phyloP scores from a whole-genome alignment of 2,113 vertebrate species.

The Cyanoderma ruficeps region DNA sequence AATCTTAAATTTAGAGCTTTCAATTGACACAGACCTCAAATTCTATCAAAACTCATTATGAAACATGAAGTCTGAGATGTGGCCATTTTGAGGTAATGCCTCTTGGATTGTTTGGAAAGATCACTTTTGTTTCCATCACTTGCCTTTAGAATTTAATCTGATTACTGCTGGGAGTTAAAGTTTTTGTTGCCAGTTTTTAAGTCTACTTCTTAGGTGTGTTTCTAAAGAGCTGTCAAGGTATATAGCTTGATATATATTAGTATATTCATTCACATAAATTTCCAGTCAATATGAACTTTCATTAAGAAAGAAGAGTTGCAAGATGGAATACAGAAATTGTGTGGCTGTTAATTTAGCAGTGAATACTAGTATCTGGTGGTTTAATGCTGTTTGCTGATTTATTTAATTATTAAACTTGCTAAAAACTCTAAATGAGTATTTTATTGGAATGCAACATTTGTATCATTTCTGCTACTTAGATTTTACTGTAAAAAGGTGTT shows the following conservation, averaged over 20 bases:
- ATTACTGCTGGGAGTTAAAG: background rate
- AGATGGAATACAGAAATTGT: background rate
- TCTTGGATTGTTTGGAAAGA: conserved; percentile 26
- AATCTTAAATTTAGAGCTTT: background rate
- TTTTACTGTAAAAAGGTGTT: background rate
- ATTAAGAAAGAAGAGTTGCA: background rate
- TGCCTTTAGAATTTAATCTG: background rate
- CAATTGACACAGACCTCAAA: background rate
- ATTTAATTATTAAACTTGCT: background rate
- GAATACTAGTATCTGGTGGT: background rate
- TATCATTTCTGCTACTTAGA: background rate
- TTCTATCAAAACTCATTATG: background rate
- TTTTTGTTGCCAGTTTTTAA: background rate
- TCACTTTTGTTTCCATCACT: background rate
- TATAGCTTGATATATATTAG: background rate
- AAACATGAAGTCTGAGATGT: background rate
- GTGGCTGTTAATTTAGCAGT: background rate
- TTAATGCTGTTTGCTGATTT: background rate
- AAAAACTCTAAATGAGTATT: background rate
- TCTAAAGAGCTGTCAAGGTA: background rate
- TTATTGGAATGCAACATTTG: background rate
- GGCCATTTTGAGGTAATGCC: background rate
- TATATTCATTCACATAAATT: background rate
- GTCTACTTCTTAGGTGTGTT: background rate
- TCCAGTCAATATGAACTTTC: background rate